These are phyloP conservation scores for Streptopelia turtur DNA, from an alignment of 2,797 vertebrate species.

Conservation along the genomic window DNA sequence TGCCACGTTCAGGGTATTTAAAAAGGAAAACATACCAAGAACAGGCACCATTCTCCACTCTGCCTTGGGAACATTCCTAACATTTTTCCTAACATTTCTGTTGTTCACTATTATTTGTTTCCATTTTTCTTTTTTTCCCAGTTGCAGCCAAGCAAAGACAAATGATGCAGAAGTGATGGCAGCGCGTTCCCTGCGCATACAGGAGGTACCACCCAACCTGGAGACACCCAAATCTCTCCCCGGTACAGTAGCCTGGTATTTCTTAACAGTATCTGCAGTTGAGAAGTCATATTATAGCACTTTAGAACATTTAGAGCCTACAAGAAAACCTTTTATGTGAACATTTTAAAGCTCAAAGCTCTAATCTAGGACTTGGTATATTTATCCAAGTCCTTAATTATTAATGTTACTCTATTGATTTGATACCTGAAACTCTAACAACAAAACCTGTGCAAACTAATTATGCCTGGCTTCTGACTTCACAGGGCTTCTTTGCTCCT, in stretches of 20 bases:
- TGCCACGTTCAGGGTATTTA: not conserved
- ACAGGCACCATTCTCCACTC: not conserved
- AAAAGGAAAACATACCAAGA: not conserved
- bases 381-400: conserved; percentile 80
- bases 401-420: conserved; percentile 80
- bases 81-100: not conserved
- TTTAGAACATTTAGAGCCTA: conserved; percentile 65
- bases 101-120: not conserved
- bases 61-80: not conserved
- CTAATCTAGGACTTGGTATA: conserved; percentile 79
- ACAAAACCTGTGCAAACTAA: conserved; percentile 77
- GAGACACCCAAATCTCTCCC: conserved; percentile 30
- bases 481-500: conserved; percentile 64
- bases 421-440: conserved; percentile 78
- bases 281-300: conserved; percentile 66
- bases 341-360: conserved; percentile 78
- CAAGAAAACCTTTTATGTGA: conserved; percentile 66
- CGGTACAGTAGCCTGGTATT: conserved; percentile 36
- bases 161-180: not conserved
- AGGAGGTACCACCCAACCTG: not conserved
- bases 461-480: conserved; percentile 73
- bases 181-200: not conserved
- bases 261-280: conserved; percentile 59
- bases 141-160: not conserved
- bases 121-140: fast-evolving